Evolutionary conservation across 2,888 invertebrate genomes (phyloP).

Genomic region (Thera britannica): DNA sequence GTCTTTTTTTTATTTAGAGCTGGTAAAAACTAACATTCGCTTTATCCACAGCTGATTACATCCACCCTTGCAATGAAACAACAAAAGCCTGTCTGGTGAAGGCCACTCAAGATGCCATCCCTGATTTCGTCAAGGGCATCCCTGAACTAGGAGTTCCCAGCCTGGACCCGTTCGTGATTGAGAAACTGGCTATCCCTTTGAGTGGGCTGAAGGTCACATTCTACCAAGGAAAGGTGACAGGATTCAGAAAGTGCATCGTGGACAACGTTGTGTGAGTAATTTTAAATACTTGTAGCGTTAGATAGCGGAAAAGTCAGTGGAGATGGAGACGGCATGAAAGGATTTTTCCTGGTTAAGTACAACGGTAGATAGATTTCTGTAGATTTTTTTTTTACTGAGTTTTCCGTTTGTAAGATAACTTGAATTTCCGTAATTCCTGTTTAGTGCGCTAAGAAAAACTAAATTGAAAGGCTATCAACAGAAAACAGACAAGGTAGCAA

Average conservation of each 20-base stretch:
- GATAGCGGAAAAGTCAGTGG: no score
- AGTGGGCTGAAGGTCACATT: slow-evolving; percentile 73
- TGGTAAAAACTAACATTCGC: neutral
- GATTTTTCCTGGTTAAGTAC: no score
- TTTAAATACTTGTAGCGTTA: neutral
- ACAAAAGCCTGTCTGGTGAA: slow-evolving; percentile 63
- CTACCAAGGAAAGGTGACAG: slow-evolving; percentile 70
- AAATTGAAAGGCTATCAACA: no score
- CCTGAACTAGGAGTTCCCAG: slow-evolving; percentile 60
- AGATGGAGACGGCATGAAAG: no score
- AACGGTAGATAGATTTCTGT: no score
- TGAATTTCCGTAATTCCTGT: no score
- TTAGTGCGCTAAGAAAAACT: no score
- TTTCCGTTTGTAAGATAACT: no score
- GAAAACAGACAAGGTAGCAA: no score
- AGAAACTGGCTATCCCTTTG: slow-evolving; percentile 67
- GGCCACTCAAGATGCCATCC: slow-evolving; percentile 70
- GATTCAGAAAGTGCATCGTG: slow-evolving; percentile 71
- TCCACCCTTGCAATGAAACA: slow-evolving; percentile 70
- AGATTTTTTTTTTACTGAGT: no score
- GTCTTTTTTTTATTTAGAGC: no score
- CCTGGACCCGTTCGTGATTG: slow-evolving; percentile 74
- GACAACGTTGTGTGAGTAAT: slow-evolving; percentile 72
- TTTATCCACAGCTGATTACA: slow-evolving; percentile 65
- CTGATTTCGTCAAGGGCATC: slow-evolving; percentile 71